phyloP scores from a whole-genome alignment of 2,113 vertebrate genomes.

The Cololabis saira region DNA sequence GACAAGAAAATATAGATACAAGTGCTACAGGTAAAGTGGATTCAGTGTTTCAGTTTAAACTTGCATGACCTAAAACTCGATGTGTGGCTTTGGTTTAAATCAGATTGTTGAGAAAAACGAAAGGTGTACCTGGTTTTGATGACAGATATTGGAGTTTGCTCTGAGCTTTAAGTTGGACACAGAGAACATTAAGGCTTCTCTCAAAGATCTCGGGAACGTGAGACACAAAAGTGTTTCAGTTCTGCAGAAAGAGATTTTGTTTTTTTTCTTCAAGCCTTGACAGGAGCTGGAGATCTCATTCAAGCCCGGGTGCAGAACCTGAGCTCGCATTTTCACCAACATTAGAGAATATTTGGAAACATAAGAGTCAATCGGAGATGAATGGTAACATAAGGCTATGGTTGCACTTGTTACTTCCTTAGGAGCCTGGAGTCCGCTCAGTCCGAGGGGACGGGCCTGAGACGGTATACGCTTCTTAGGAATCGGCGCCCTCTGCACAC shows the following conservation, averaged over 20 bases:
- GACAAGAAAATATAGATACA: conserved; percentile 36
- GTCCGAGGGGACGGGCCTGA: conserved; percentile 2
- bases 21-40: conserved; percentile 70
- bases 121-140: conserved; percentile 28
- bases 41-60: conserved; percentile 43
- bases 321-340: conserved; percentile 45
- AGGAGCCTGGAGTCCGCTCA: conserved; percentile 20
- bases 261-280: conserved; percentile 23
- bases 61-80: conserved; percentile 45
- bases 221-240: conserved; percentile 35
- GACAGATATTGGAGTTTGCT: conserved; percentile 34
- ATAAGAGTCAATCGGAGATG: conserved; percentile 30
- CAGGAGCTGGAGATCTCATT: conserved; percentile 18
- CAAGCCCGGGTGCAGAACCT: conserved; percentile 44
- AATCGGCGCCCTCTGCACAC: conserved; percentile 9
- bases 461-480: conserved; percentile 11
- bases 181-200: conserved; percentile 66
- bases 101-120: conserved; percentile 41
- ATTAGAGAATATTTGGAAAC: not conserved
- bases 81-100: conserved; percentile 72
- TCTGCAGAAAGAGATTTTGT: conserved; percentile 37
- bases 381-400: conserved; percentile 41
- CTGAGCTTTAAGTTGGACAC: conserved; percentile 44
- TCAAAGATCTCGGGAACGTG: conserved; percentile 37
- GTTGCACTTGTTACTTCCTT: conserved; percentile 28